A percentile compares a stretch with the other conserved stretches of the same genome.
Evolutionary conservation across 2,113 vertebrate genomes (phyloP).

Genomic region (Terrapene triunguis): DNA sequence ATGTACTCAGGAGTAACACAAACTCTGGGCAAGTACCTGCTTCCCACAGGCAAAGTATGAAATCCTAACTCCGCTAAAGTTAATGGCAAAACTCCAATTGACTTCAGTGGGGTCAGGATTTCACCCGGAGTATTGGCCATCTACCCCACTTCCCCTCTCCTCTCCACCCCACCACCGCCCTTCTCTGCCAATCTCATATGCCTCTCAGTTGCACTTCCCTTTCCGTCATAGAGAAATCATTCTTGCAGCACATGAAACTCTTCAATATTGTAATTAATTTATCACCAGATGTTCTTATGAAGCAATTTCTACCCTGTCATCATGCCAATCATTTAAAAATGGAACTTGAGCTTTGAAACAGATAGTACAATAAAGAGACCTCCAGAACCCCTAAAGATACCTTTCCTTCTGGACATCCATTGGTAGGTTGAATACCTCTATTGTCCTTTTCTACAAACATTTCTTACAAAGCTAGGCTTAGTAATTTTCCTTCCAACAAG

Average conservation of each 20-base stretch:
- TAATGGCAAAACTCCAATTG: background rate
- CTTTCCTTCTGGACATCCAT: slow-evolving; percentile 32
- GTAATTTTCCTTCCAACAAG: slow-evolving; percentile 74
- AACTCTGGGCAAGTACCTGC: background rate
- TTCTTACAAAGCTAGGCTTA: slow-evolving; percentile 60
- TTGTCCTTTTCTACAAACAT: slow-evolving; percentile 66
- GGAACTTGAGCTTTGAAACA: background rate
- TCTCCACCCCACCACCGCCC: background rate
- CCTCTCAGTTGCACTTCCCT: background rate
- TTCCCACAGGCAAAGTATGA: background rate
- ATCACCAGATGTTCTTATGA: background rate
- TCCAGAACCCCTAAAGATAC: slow-evolving; percentile 16
- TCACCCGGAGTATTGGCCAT: background rate
- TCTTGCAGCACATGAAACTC: background rate
- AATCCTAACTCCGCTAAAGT: background rate
- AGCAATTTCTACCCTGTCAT: background rate
- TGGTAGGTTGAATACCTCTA: slow-evolving; percentile 1
- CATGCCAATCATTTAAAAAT: background rate
- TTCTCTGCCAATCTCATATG: background rate
- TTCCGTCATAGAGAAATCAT: background rate
- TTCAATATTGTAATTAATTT: background rate
- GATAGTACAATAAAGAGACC: slow-evolving; percentile 33
- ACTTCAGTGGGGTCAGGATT: fast-evolving
- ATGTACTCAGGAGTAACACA: background rate
- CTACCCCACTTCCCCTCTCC: background rate